Base-by-base conservation (phyloP, 2,888 invertebrate species). In the Ophion costatus region DNA sequence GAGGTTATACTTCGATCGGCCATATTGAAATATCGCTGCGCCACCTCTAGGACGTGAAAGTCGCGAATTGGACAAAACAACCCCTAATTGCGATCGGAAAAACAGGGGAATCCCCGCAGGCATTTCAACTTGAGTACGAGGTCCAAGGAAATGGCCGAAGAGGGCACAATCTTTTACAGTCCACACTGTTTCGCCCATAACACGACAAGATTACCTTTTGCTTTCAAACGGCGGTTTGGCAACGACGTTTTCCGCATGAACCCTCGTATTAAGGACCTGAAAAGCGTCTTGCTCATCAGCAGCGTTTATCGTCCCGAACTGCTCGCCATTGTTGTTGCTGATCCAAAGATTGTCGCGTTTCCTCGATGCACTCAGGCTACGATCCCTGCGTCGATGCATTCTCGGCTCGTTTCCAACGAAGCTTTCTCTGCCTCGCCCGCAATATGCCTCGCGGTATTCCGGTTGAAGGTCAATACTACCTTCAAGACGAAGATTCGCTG, bases 361-460 rank as follows among this genome's bases (percentile, higher is more conserved):
- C 80, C 89, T 92, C 67, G 91, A 91, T 71, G 88, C 90, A 85
- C 91, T 92, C 10, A 88, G 80, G 76, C 91, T 92, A 76, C 91
- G 90, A 63, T 93, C 91, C 5, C 91, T 86, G 63, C 85, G 83
- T 14, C 89, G 87, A 83, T 89, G 89, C 80, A 87, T 89, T 75
- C 88, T 87, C 1, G 87, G 86, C 38, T 91, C 90, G 38, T 33
- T 80, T 73, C 74, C 70, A 70, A 51, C 83, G 6, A 17, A 20
- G 82, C 59, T 64, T 5, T 86, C 86, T n/a, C 88, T 88, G 38
- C 38, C 38, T 80, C 86, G 88, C 1, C 86, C 79, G 74, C 92
- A 91, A 61, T 92, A 93, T 22, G 94, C 94, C 86, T 93, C 94
- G 70, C 94, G 92, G 83, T 95, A 95, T 89, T 95, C 95, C 0